These are phyloP conservation scores for Pogoniulus pusillus DNA, from an alignment of 2,797 vertebrate species.

Conservation along the genomic window DNA sequence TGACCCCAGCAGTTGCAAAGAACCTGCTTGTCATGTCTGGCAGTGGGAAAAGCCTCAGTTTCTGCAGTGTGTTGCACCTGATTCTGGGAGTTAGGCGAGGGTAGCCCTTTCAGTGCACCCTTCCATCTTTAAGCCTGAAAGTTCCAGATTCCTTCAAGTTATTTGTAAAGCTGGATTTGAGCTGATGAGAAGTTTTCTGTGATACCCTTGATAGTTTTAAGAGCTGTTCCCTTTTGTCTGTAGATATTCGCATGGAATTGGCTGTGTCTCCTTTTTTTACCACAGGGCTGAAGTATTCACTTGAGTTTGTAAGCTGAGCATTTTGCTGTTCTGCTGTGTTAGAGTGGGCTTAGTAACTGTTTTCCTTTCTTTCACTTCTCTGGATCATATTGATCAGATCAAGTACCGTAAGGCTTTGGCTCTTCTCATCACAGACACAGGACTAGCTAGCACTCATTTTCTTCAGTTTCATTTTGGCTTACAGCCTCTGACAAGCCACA, in stretches of 20 bases:
- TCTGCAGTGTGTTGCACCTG: not conserved
- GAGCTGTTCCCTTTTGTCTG: not conserved
- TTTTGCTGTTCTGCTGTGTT: not conserved
- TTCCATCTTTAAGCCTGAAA: not conserved
- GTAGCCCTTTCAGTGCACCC: not conserved
- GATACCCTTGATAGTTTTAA: not conserved
- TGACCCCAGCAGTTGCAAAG: not conserved
- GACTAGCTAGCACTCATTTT: not conserved
- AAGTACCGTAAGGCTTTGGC: not conserved
- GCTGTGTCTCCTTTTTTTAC: not conserved
- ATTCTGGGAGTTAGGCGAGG: not conserved
- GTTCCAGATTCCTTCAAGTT: not conserved
- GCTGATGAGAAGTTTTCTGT: not conserved
- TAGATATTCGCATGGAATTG: not conserved
- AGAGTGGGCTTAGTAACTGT: not conserved
- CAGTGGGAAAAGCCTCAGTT: not conserved
- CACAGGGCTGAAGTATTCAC: not conserved
- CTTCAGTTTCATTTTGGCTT: conserved; percentile 33
- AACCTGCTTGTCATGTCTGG: not conserved
- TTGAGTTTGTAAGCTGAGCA: not conserved
- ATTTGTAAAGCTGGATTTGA: not conserved
- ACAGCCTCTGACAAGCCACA: not conserved
- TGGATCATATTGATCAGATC: not conserved
- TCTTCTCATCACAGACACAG: not conserved
- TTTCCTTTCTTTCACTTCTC: not conserved